Evolutionary conservation across 2,113 vertebrate species (phyloP), one percentile per base, ranked within the genome.

Genomic region (Nasalis larvatus): DNA sequence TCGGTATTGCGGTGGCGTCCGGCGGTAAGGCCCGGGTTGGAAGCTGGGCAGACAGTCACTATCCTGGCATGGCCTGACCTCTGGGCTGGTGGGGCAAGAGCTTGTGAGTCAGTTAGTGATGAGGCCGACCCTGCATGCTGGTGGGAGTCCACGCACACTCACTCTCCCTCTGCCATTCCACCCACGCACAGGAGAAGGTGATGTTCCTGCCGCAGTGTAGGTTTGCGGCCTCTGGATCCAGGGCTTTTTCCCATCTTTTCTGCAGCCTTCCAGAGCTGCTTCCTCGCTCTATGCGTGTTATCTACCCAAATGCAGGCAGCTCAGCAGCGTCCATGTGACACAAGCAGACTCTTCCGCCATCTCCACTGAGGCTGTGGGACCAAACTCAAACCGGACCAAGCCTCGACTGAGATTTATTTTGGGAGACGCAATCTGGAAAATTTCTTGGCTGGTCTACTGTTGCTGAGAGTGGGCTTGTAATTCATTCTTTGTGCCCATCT

Each of bases 1-100:
- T 93, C 99, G 99, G 96, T 99, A 99, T 98, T 99, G 99, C 3
- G 99, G 99, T 0, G 99, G 99, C 0, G 99, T 99, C 95, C 99
- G 99, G 93, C 99, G 99, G 99, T 99, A 95, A 97, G 95, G 86
- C 94, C 42, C 0, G 2, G 83, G 68, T 16, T 8, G 11, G 11
- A 40, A 20, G 63, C 25, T 21, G 42, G 45, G 8, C 3, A 13
- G 49, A 27, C 3, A 27, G 81, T 13, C 0, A 3, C 63, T 60
- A 2, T 3, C 12, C 10, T 0, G 14, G 30, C 47, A 74, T 42
- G 2, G 68, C 52, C 66, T 6, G 4, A 9, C 58, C 80, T 82
- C 88, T n/a, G 4, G 77, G 54, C 42, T 20, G 0, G 76, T 13
- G 74, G 30, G 32, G 47, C 32, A 7, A 14, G 85, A 49, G 58